Percentiles rank a stretch among this genome's conserved stretches.
Conservation (phyloP, 2,797 vertebrate species). For the Acanthiza pusilla region DNA sequence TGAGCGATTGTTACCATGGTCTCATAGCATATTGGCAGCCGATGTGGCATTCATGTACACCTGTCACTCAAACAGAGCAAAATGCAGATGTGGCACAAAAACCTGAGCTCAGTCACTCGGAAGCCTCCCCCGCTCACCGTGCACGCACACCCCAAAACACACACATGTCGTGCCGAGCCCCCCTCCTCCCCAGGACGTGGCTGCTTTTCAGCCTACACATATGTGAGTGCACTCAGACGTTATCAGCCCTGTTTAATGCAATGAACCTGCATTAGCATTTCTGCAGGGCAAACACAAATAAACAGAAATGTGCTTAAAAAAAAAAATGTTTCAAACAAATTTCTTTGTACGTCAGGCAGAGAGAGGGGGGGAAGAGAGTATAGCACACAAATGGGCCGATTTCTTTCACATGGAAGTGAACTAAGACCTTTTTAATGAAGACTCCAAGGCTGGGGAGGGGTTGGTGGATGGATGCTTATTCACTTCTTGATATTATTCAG, state of each 20-base stretch:
- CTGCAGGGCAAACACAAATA: conserved; percentile 79
- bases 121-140: background rate
- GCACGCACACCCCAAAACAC: background rate
- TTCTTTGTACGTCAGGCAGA: conserved; percentile 78
- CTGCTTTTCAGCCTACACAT: background rate
- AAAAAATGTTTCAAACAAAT: conserved; percentile 70
- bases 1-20: conserved; percentile 79
- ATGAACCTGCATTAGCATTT: conserved; percentile 58
- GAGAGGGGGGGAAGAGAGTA: conserved; percentile 54
- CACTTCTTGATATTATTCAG: conserved; percentile 17
- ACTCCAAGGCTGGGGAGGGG: background rate
- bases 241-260: conserved; percentile 59
- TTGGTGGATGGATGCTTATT: background rate
- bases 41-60: conserved; percentile 79
- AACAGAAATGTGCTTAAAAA: conserved; percentile 65
- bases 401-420: conserved; percentile 35
- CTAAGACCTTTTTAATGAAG: conserved; percentile 54
- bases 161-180: background rate
- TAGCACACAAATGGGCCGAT: conserved; percentile 31
- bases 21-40: conserved; percentile 82
- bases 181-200: conserved; percentile 42
- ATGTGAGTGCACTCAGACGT: conserved; percentile 41
- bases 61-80: conserved; percentile 79
- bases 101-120: conserved; percentile 42
- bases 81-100: conserved; percentile 65